Conservation (phyloP, 2,113 vertebrate genomes). For the Nanorana parkeri region DNA sequence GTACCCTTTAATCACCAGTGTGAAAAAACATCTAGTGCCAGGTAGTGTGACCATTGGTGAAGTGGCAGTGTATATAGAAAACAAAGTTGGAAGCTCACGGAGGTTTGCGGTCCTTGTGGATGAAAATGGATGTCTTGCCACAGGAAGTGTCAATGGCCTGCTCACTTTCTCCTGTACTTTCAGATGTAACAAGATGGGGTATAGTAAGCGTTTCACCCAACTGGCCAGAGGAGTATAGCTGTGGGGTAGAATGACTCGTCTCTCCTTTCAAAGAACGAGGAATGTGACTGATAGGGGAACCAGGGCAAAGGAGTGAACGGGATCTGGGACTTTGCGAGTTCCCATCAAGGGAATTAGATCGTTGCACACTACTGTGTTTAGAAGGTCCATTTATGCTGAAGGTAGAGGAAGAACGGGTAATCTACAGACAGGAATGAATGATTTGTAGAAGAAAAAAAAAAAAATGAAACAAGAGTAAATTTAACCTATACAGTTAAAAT, state of each 20-base stretch:
- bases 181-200: constrained; percentile 57
- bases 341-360: constrained; percentile 80
- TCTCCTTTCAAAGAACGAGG: constrained; percentile 63
- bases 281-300: constrained; percentile 64
- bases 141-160: constrained; percentile 54
- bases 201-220: constrained; percentile 44
- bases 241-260: constrained; percentile 61
- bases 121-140: constrained; percentile 34
- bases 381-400: constrained; percentile 77
- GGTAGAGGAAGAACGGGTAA: constrained; percentile 78
- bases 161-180: constrained; percentile 62
- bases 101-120: constrained; percentile 5
- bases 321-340: constrained; percentile 69
- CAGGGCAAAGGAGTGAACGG: constrained; percentile 68
- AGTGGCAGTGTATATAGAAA: background rate
- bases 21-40: background rate
- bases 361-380: constrained; percentile 75
- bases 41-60: background rate
- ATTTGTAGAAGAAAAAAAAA: background rate
- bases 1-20: constrained; percentile 18
- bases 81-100: constrained; percentile 64
- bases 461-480: background rate
- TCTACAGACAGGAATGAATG: constrained; percentile 73
- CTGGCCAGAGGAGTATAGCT: constrained; percentile 37
- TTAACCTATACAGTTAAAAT: background rate